These are phyloP conservation scores for Rhaphigaster nebulosa DNA, from an alignment of 2,888 invertebrate genomes.

Conservation along the genomic window DNA sequence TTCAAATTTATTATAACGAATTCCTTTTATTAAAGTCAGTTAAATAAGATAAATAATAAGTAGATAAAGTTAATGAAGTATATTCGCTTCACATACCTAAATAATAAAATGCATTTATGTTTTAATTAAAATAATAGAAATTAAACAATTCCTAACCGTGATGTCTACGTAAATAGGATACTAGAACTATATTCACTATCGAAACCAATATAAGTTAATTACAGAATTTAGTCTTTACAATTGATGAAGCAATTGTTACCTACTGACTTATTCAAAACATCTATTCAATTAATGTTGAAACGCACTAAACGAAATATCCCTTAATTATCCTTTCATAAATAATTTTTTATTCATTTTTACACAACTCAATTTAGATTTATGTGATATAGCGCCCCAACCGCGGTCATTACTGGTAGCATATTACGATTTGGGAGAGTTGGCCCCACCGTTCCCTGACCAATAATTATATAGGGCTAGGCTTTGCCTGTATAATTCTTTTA, in stretches of 20 bases:
- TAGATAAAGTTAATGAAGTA: too few relatives aligned
- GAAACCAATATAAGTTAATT: neutral
- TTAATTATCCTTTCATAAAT: neutral
- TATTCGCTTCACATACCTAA: too few relatives aligned
- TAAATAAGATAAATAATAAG: too few relatives aligned
- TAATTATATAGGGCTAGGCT: neutral
- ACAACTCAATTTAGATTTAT: constrained; percentile 8
- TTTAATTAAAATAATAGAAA: too few relatives aligned
- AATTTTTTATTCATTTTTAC: constrained; percentile 36
- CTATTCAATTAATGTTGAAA: neutral
- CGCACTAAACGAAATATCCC: neutral
- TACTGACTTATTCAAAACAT: neutral
- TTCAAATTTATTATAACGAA: too few relatives aligned
- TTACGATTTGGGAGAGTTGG: neutral
- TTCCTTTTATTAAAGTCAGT: too few relatives aligned
- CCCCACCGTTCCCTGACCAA: neutral
- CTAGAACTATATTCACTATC: neutral
- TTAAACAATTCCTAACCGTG: too few relatives aligned
- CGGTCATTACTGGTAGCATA: neutral
- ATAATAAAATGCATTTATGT: too few relatives aligned
- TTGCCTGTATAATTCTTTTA: constrained; percentile 37
- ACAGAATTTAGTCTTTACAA: neutral
- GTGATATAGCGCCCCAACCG: neutral
- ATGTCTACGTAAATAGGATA: neutral
- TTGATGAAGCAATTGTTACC: neutral